Evolutionary conservation across 1,140 invertebrate species (phyloP), one percentile per base, ranked within the genome.

Genomic region (Hylaeus anthracinus): DNA sequence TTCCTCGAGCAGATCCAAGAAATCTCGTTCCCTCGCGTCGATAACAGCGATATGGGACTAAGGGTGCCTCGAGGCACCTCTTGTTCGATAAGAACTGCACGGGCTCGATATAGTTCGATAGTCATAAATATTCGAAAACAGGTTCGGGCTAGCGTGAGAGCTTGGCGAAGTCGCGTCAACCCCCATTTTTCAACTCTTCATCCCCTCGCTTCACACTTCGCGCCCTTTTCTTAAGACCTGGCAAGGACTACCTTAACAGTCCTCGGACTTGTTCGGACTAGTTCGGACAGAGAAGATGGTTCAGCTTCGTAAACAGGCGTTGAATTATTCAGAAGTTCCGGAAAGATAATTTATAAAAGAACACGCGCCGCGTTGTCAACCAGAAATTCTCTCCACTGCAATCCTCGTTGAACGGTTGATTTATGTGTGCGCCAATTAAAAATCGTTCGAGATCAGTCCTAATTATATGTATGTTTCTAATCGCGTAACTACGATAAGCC

Each of bases 121-220:
- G 78, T 83, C 86, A 88, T 89, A 88, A 88, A 88, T 89, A 89
- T 89, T 87, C 87, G 41, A 84, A 82, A 79, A 78, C 72, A 55
- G 45, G 69, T 60, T 79, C 72, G 55, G 45, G 39, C 41, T 15
- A 63, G 26, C 14, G 9, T 6, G 71, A 37, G 15, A 74, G 45
- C 41, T 78, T 63, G 15, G 26, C 12, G 58, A 45, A 14, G 63
- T 37, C 51, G 65, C 53, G 26, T 58, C 5, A 26, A 26, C 15
- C 14, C 37, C 5, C 37, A 81, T 81, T 84, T 77, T 88, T 88
- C 84, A 79, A 85, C 72, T 82, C 78, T 81, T 88, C 74, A 79
- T 67, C 71, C 61, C 26, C 65, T 58, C 48, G 71, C 66, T 12
- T 70, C 64, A 12, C 64, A 39, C 75, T 39, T 51, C 6, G 45